Base-by-base conservation (phyloP, 2,888 invertebrate genomes). In the Pantelozetes paolii region DNA sequence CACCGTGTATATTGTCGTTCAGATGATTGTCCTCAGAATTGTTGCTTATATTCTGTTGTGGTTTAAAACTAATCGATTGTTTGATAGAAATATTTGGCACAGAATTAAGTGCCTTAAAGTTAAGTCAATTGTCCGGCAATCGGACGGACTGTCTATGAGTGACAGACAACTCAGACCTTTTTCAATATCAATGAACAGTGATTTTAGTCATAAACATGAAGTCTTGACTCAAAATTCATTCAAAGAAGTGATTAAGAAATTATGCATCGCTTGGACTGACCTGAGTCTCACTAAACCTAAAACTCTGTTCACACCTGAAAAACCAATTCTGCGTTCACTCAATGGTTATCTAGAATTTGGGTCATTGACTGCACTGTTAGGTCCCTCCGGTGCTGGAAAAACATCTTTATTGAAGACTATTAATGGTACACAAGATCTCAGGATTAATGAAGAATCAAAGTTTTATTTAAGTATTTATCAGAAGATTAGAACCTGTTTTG, bases 321-420 rank as follows among this genome's bases (percentile, higher is more conserved):
- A 59, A 30, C 2, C 13, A 5, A 59, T 59, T 30, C 18, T 59
- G 15, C 28, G 26, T 5, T 11, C 9, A 30, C 2, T 59, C 9
- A 59, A 32, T 59, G 59, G 59, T 30, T 28, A 5, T 18, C 13
- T 59, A 3, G 59, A 59, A 18, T 59, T 59, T 15, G 59, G 59
- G 6, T 59, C 59, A 9, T 30, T 59, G 59, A 59, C 6, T 30
- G 59, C 59, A 59, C 30, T 59, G 30, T 15, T 59, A 15, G 59
- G 59, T 30, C 5, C 30, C 2, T 59, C 59, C 3, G 59, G 59
- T 30, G 59, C 59, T 8, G 59, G 59, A 28, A 59, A 59, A 18
- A 30, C 59, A 59, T 26, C 59, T 30, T 23, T 59, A 8, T 15
- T 59, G 28, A 28, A 30, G 11, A 15, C 15, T 15, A 30, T 59